These are phyloP conservation scores for Gila orcuttii DNA, from an alignment of 2,113 vertebrate genomes.

Conservation along the genomic window DNA sequence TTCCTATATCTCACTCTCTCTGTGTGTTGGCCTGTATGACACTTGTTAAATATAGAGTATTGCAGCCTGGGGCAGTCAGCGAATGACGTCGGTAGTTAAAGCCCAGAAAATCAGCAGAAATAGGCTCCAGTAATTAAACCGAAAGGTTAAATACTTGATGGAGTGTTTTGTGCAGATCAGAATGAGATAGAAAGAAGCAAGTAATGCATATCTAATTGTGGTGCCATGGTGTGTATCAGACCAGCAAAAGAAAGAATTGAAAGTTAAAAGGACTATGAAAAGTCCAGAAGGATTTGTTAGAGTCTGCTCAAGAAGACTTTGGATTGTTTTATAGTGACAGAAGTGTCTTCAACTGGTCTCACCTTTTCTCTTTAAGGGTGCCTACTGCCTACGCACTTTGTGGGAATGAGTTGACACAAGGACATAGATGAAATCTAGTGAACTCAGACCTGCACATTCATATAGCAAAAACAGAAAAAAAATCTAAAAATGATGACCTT, in stretches of 20 bases:
- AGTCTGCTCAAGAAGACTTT: background rate
- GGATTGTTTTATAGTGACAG: conserved; percentile 18
- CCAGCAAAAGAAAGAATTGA: background rate
- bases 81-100: conserved; percentile 47
- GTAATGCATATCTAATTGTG: background rate
- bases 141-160: conserved; percentile 12
- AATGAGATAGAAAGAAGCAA: background rate
- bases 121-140: conserved; percentile 17
- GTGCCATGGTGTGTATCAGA: background rate
- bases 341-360: background rate
- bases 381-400: background rate
- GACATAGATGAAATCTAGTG: background rate
- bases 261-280: conserved; percentile 11
- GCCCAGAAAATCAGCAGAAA: conserved; percentile 50
- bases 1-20: conserved; percentile 24
- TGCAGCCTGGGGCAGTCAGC: conserved; percentile 38
- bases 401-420: background rate
- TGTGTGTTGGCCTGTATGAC: conserved; percentile 38
- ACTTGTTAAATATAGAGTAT: conserved; percentile 42
- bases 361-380: background rate
- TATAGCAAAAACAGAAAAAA: too few relatives aligned
- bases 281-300: conserved; percentile 14
- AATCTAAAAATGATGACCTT: too few relatives aligned
- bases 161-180: conserved; percentile 18
- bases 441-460: background rate